Evolutionary conservation across 2,113 vertebrate species (phyloP).

Genomic region (Sturnus vulgaris): DNA sequence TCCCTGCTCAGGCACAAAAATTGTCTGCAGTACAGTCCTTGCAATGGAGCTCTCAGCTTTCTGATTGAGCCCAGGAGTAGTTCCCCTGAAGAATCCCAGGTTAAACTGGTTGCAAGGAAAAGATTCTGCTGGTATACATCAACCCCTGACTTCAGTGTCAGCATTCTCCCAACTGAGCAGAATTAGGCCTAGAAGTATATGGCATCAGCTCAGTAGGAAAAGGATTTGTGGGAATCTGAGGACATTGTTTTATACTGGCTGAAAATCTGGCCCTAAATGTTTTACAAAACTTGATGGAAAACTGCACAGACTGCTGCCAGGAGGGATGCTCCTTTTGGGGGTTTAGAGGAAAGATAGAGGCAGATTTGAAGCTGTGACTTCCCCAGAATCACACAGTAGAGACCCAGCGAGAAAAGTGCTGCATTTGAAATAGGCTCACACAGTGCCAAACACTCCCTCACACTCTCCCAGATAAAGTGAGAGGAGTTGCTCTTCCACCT

Average conservation of each 20-base stretch:
- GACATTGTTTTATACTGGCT: neutral
- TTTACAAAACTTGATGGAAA: neutral
- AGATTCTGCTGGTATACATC: neutral
- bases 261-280: neutral
- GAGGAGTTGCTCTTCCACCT: neutral
- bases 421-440: neutral
- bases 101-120: neutral
- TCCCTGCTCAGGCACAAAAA: neutral
- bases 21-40: neutral
- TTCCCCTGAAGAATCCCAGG: neutral
- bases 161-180: neutral
- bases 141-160: neutral
- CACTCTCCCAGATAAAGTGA: neutral
- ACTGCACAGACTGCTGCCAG: neutral
- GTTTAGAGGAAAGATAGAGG: neutral
- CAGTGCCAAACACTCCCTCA: neutral
- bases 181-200: neutral
- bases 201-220: neutral
- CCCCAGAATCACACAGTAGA: neutral
- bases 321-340: neutral
- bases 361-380: neutral
- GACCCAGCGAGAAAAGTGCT: neutral
- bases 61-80: neutral
- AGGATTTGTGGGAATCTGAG: neutral
- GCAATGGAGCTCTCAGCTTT: neutral